phyloP scores from a whole-genome alignment of 2,888 invertebrate species.

The Erpobdella octoculata region DNA sequence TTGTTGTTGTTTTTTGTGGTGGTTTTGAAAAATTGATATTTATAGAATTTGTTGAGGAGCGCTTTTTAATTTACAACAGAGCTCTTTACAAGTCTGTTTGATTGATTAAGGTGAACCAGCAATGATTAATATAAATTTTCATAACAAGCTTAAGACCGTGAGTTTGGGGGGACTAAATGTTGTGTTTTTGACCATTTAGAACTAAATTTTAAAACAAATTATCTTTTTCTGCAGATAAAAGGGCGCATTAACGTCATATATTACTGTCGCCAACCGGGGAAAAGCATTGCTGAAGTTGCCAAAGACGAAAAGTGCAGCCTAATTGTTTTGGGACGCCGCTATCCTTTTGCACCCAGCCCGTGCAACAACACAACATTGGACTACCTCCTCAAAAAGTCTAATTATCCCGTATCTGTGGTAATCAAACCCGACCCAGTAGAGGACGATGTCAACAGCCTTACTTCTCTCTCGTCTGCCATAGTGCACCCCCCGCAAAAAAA shows the following conservation, averaged over 20 bases:
- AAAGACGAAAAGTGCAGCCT: conserved; percentile 7
- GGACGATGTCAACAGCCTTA: conserved; percentile 9
- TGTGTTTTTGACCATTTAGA: too few species aligned
- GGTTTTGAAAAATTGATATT: too few species aligned
- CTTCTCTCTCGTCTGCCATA: conserved; percentile 7
- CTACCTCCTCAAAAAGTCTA: neutral
- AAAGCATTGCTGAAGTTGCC: conserved; percentile 7
- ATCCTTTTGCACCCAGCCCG: neutral
- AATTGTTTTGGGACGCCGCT: neutral
- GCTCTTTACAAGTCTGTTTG: too few species aligned
- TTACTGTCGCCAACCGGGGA: conserved; percentile 5
- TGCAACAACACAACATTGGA: neutral
- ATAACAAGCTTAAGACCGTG: too few species aligned
- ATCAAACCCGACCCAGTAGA: conserved; percentile 10
- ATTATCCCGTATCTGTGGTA: conserved; percentile 3
- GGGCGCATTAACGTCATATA: conserved; percentile 15
- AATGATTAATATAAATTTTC: too few species aligned
- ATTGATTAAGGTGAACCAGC: too few species aligned
- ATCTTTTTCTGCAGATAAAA: neutral
- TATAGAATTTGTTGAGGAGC: too few species aligned
- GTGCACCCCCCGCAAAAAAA: conserved; percentile 1
- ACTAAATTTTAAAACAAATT: too few species aligned
- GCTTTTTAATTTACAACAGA: too few species aligned
- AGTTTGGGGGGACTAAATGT: too few species aligned
- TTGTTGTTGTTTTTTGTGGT: too few species aligned